Conservation (phyloP, 2,888 invertebrate species). For the Diadromus collaris region DNA sequence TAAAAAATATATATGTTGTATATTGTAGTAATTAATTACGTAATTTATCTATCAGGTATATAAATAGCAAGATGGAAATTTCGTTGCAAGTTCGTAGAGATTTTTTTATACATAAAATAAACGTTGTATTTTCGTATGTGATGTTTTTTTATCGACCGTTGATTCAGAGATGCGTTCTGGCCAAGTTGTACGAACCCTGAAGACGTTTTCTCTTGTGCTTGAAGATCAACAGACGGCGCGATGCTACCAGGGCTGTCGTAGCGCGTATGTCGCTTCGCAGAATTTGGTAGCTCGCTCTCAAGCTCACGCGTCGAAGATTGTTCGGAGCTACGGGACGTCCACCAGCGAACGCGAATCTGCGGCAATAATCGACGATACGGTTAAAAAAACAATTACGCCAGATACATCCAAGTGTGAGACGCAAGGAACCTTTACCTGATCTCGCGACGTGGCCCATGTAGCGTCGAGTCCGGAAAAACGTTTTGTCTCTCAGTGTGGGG, state of each 20-base stretch:
- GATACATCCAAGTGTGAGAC: not conserved
- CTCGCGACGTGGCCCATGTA: constrained; percentile 76
- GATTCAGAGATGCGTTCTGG: constrained; percentile 55
- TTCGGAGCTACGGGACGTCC: constrained; percentile 77
- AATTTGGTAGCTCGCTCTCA: constrained; percentile 78
- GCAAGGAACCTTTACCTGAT: constrained; percentile 71
- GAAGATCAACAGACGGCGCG: constrained; percentile 75
- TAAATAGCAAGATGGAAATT: constrained; percentile 56
- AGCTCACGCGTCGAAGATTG: constrained; percentile 75
- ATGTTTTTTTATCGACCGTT: constrained; percentile 3
- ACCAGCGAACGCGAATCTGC: constrained; percentile 78
- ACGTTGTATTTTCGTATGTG: constrained; percentile 6
- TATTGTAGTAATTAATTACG: constrained; percentile 49
- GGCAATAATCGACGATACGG: constrained; percentile 42
- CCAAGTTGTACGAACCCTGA: constrained; percentile 62
- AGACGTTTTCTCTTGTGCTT: constrained; percentile 74
- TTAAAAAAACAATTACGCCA: not conserved
- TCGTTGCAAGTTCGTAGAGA: constrained; percentile 64
- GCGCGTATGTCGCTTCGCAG: constrained; percentile 76
- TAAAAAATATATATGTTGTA: constrained; percentile 24
- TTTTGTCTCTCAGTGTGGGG: constrained; percentile 72
- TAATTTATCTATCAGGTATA: constrained; percentile 58
- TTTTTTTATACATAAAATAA: constrained; percentile 52
- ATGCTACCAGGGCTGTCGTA: constrained; percentile 76
- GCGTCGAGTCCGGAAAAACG: constrained; percentile 76